Conservation (phyloP, 2,113 vertebrate genomes). For the Pangasianodon gigas region DNA sequence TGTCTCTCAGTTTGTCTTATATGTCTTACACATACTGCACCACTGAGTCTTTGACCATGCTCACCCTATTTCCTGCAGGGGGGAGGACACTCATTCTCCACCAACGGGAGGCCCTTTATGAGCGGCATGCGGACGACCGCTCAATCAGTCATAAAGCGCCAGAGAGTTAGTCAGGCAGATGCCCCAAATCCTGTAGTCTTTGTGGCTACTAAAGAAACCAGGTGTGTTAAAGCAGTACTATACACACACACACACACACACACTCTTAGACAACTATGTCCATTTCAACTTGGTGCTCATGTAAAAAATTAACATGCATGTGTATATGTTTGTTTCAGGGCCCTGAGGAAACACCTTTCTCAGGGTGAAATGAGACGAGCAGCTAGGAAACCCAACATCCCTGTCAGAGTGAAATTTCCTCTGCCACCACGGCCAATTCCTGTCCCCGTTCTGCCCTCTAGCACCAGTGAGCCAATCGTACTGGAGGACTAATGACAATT, state of each 20-base stretch:
- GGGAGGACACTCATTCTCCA: slow-evolving; percentile 77
- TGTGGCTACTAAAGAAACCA: slow-evolving; percentile 92
- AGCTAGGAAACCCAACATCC: slow-evolving; percentile 85
- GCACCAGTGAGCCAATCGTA: slow-evolving; percentile 91
- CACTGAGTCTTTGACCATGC: slow-evolving; percentile 4
- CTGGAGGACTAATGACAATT: slow-evolving; percentile 82
- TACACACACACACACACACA: background rate
- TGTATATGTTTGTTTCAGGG: slow-evolving; percentile 66
- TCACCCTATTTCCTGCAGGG: slow-evolving; percentile 62
- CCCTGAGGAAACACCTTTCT: slow-evolving; percentile 87
- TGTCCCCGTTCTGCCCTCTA: slow-evolving; percentile 78
- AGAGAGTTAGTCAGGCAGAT: slow-evolving; percentile 90
- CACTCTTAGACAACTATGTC: background rate
- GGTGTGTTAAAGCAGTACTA: slow-evolving; percentile 64
- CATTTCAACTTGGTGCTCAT: background rate
- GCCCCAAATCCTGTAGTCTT: slow-evolving; percentile 93
- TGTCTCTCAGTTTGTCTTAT: background rate
- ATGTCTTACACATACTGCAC: background rate
- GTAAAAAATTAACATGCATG: background rate
- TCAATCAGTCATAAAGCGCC: slow-evolving; percentile 87
- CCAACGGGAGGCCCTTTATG: slow-evolving; percentile 86
- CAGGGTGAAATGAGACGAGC: slow-evolving; percentile 89
- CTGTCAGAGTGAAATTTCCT: slow-evolving; percentile 82
- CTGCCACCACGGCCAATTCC: slow-evolving; percentile 72
- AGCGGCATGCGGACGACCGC: slow-evolving; percentile 84